Evolutionary conservation across 2,888 invertebrate genomes (phyloP), one percentile per base, ranked within the genome.

Genomic region (Chydorus sphaericus): DNA sequence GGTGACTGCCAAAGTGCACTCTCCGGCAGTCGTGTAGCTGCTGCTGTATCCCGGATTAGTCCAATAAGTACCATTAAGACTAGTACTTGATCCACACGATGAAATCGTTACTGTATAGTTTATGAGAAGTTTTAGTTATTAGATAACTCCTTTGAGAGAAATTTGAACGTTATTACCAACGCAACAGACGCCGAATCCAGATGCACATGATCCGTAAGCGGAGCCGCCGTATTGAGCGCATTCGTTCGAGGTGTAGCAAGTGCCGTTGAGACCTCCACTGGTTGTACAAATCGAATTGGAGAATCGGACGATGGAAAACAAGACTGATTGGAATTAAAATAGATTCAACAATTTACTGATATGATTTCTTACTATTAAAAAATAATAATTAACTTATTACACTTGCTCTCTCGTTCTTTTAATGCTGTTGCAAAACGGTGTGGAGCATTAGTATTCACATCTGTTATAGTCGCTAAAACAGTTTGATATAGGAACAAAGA

Each of bases 281-380:
- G 83, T 83, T 3, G 77, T 73, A 67, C 90, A 90, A 0, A 76
- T 76, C n/a, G 81, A 81, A 60, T 83, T 83, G 3, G 81, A 80
- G 62, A 88, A 84, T 59, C 83, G 82, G 33, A 88, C 80, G 63
- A 87, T 76, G 1, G 85, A 84, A 66, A 90, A 85, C 14, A 90
- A 69, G 69, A 89, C 89, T 89, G 69, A n/a, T n/a, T n/a, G n/a
- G n/a, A n/a, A n/a, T n/a, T n/a, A n/a, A n/a, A n/a, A n/a, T n/a
- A n/a, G n/a, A n/a, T n/a, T n/a, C n/a, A n/a, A n/a, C n/a, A 14
- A 90, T 69, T 0, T 86, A 83, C 10, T 89, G 68, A 69, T 88
- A 89, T 89, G 69, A n/a, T n/a, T 33, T 33, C 8, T 33, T 33
- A n/a, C n/a, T n/a, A n/a, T n/a, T n/a, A n/a, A n/a, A n/a, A n/a